phyloP scores from a whole-genome alignment of 2,888 invertebrate species.

The Ashinkailepas kermadecensis region DNA sequence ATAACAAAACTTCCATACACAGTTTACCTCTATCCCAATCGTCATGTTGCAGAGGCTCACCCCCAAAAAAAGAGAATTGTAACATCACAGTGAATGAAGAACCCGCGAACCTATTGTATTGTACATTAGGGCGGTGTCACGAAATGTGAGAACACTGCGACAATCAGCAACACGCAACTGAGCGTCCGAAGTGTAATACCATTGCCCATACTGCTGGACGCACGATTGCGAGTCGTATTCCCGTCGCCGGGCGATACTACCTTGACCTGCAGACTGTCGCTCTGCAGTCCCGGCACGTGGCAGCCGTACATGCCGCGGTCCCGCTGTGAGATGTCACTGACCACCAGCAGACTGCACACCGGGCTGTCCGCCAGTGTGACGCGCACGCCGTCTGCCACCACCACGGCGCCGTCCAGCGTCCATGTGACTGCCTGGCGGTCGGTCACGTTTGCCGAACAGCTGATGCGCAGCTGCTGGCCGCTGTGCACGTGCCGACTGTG shows the following conservation, averaged over 20 bases:
- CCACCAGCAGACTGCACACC: background rate
- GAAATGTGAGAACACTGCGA: too few species aligned
- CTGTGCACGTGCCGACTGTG: background rate
- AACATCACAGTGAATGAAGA: too few species aligned
- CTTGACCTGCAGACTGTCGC: background rate
- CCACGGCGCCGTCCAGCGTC: background rate
- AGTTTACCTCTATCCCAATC: too few species aligned
- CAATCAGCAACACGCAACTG: too few species aligned
- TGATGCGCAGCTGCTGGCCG: background rate
- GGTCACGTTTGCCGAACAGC: background rate
- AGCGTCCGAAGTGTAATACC: too few species aligned
- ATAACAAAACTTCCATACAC: too few species aligned
- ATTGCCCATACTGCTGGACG: too few species aligned
- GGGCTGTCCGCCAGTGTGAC: background rate
- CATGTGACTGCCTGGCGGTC: background rate
- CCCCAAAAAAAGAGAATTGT: too few species aligned
- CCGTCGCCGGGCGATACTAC: background rate
- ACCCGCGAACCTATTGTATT: too few species aligned
- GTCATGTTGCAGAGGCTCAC: too few species aligned
- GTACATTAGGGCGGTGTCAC: too few species aligned
- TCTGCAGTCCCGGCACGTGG: background rate
- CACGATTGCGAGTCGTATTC: too few species aligned
- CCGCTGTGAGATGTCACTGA: background rate
- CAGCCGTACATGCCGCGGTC: background rate
- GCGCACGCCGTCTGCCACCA: background rate